These are phyloP conservation scores for Podarcis siculus DNA, from an alignment of 2,797 vertebrate genomes.

Conservation along the genomic window DNA sequence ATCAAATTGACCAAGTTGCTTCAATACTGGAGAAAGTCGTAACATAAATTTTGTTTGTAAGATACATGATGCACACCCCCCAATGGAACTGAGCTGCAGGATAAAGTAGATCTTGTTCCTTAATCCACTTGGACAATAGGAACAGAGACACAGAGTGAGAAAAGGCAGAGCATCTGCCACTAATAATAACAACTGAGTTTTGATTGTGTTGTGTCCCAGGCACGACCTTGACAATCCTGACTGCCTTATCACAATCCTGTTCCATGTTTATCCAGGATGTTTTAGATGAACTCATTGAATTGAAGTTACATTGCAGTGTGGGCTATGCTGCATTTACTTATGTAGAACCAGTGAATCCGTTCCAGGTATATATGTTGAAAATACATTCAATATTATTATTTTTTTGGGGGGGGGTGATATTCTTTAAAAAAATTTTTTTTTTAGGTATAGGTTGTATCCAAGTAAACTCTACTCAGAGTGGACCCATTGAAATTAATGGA, in stretches of 20 bases:
- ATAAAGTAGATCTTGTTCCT: neutral
- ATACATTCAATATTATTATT: too few relatives aligned
- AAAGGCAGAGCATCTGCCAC: neutral
- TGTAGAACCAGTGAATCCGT: too few relatives aligned
- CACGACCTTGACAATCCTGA: neutral
- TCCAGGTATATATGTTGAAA: too few relatives aligned
- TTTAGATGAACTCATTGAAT: too few relatives aligned
- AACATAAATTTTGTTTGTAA: neutral
- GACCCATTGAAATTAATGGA: too few relatives aligned
- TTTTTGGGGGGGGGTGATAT: too few relatives aligned
- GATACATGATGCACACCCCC: neutral
- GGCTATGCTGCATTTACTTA: too few relatives aligned
- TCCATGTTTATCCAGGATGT: neutral
- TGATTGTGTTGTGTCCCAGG: neutral
- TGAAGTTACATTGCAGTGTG: too few relatives aligned
- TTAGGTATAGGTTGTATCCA: too few relatives aligned
- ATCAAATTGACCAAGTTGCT: neutral
- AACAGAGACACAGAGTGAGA: neutral
- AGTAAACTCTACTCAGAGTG: too few relatives aligned
- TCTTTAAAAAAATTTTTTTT: too few relatives aligned
- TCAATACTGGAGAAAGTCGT: neutral
- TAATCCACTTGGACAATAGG: neutral
- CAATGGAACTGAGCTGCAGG: neutral
- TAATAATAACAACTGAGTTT: neutral
- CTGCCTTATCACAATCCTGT: neutral